phyloP scores from a whole-genome alignment of 2,113 vertebrate species.

The Bubo blakistoni region DNA sequence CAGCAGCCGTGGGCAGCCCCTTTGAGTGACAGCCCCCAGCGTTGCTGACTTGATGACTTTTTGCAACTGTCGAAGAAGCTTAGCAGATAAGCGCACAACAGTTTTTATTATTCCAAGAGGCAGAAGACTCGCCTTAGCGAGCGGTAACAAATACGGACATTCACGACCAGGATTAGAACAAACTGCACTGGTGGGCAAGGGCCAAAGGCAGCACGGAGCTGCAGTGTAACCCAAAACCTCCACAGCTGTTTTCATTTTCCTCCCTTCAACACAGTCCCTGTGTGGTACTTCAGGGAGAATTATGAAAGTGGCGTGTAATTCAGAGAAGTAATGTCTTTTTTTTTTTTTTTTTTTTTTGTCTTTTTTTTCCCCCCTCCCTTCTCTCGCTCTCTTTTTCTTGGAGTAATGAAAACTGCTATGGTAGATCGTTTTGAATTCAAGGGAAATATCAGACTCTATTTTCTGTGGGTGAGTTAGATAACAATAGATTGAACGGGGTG shows the following conservation, averaged over 20 bases:
- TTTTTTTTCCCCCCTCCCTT: neutral
- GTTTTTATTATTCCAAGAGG: slow-evolving; percentile 64
- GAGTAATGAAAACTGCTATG: slow-evolving; percentile 69
- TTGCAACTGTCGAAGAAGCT: slow-evolving; percentile 59
- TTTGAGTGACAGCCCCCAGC: neutral
- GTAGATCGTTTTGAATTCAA: slow-evolving; percentile 63
- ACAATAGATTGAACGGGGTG: neutral
- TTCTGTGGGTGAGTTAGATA: slow-evolving; percentile 18
- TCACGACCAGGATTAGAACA: slow-evolving; percentile 73
- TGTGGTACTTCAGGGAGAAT: slow-evolving; percentile 76
- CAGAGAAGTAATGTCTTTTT: slow-evolving; percentile 71
- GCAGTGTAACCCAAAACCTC: slow-evolving; percentile 80
- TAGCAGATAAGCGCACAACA: slow-evolving; percentile 62
- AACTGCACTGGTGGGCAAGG: slow-evolving; percentile 76
- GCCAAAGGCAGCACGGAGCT: slow-evolving; percentile 72
- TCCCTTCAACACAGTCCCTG: slow-evolving; percentile 75
- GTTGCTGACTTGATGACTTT: slow-evolving; percentile 44
- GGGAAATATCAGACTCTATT: slow-evolving; percentile 37
- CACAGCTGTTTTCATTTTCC: slow-evolving; percentile 85
- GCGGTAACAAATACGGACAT: slow-evolving; percentile 71
- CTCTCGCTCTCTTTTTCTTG: slow-evolving; percentile 43
- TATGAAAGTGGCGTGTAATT: slow-evolving; percentile 72
- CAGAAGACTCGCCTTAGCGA: slow-evolving; percentile 62
- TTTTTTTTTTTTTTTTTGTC: neutral
- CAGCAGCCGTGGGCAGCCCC: neutral